Conservation (phyloP, 2,888 invertebrate genomes). For the Aromia moschata region DNA sequence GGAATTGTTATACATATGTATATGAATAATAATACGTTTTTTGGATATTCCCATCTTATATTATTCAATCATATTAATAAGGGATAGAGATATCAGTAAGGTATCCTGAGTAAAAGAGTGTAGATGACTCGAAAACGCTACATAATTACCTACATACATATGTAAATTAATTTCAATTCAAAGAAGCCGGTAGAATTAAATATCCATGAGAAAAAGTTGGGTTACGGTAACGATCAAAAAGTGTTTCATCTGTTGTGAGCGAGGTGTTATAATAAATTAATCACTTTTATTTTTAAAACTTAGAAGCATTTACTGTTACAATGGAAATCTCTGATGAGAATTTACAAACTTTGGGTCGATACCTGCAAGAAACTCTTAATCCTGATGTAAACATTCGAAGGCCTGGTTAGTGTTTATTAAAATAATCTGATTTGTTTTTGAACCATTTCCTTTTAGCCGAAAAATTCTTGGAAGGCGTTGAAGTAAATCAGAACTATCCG, state of each 20-base stretch:
- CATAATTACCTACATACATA: too few species aligned
- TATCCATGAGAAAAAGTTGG: too few species aligned
- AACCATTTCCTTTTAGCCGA: conserved; percentile 75
- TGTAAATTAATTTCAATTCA: too few species aligned
- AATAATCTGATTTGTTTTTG: background rate
- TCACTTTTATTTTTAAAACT: too few species aligned
- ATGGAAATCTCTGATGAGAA: conserved; percentile 94
- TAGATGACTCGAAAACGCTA: too few species aligned
- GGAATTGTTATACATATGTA: too few species aligned
- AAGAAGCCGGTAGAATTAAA: too few species aligned
- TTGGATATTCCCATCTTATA: too few species aligned
- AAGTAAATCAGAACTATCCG: conserved; percentile 90
- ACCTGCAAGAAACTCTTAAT: conserved; percentile 87
- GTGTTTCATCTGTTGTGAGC: background rate
- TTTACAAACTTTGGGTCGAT: conserved; percentile 81
- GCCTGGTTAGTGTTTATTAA: conserved; percentile 72
- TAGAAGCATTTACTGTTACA: conserved; percentile 28
- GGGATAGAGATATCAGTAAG: too few species aligned
- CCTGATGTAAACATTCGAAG: conserved; percentile 83
- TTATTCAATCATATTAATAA: too few species aligned
- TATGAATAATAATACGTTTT: too few species aligned
- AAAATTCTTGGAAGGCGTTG: conserved; percentile 89
- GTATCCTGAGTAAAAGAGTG: too few species aligned
- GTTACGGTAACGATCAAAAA: background rate
- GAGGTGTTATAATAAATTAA: background rate